A percentile compares a stretch with the other conserved stretches of the same genome.
Conservation (phyloP, 2,113 vertebrate species). For the Thermophis baileyi region DNA sequence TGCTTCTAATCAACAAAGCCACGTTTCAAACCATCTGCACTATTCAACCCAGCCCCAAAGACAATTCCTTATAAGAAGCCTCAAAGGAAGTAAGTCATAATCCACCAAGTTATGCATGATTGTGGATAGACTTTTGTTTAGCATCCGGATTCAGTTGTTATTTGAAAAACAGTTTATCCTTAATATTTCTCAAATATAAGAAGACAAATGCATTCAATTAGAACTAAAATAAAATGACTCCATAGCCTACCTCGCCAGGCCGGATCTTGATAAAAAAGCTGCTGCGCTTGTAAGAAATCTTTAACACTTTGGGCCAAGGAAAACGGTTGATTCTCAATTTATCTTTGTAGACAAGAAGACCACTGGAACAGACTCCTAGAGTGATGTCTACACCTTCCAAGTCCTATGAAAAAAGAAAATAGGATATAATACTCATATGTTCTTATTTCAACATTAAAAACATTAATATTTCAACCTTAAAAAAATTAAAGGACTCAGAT, state of each 20-base stretch:
- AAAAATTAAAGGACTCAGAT: neutral
- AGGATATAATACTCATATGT: neutral
- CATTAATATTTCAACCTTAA: neutral
- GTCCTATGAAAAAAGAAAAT: slow-evolving; percentile 72
- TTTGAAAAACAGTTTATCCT: neutral
- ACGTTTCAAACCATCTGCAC: neutral
- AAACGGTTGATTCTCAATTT: slow-evolving; percentile 98
- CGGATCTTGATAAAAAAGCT: slow-evolving; percentile 98
- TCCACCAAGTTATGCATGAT: neutral
- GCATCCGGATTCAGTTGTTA: neutral
- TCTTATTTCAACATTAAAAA: neutral
- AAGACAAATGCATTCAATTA: neutral
- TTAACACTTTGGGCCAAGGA: slow-evolving; percentile 97
- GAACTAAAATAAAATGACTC: neutral
- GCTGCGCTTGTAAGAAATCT: slow-evolving; percentile 97
- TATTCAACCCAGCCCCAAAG: neutral
- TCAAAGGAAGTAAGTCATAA: neutral
- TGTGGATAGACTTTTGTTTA: neutral
- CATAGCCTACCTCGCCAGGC: slow-evolving; percentile 82
- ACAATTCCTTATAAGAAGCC: neutral
- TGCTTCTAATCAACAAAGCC: neutral
- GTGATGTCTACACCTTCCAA: slow-evolving; percentile 95
- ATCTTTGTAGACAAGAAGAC: slow-evolving; percentile 97
- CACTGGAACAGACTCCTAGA: slow-evolving; percentile 92
- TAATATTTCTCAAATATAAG: neutral